Conservation (phyloP, 2,888 invertebrate genomes). For the Oscheius myriophilus region DNA sequence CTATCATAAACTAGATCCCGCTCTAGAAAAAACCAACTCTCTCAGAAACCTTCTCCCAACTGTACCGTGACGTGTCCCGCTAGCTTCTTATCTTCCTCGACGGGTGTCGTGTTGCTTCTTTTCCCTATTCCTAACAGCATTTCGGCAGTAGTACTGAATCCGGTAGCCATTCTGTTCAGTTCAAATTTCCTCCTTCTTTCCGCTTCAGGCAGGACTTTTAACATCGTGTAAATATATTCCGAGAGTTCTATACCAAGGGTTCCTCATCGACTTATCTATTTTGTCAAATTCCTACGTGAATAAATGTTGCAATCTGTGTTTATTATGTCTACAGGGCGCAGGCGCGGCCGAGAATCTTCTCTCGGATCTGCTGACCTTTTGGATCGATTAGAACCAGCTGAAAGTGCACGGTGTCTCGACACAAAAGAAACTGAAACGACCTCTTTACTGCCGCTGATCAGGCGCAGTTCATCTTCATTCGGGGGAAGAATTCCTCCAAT, state of each 20-base stretch:
- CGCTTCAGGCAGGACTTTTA: conserved; percentile 8
- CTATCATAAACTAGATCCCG: conserved; percentile 19
- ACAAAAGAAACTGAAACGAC: conserved; percentile 6
- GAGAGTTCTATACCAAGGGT: conserved; percentile 22
- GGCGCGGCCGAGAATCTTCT: conserved; percentile 39
- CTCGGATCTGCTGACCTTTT: conserved; percentile 38
- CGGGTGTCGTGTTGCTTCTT: conserved; percentile 20
- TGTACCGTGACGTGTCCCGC: conserved; percentile 17
- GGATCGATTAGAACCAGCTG: conserved; percentile 49
- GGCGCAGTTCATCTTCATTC: conserved; percentile 50
- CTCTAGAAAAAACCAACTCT: neutral
- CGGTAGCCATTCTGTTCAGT: conserved; percentile 6
- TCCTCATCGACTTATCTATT: neutral
- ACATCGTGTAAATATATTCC: conserved; percentile 19
- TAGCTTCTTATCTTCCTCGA: conserved; percentile 5
- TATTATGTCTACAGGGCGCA: conserved; percentile 27
- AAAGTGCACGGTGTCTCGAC: conserved; percentile 7
- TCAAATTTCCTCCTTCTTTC: conserved; percentile 10
- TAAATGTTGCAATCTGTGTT: no score
- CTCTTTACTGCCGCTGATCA: conserved; percentile 26
- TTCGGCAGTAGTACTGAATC: conserved; percentile 8
- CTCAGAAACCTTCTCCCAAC: no score
- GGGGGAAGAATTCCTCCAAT: conserved; percentile 46
- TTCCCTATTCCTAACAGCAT: conserved; percentile 3
- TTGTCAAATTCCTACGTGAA: neutral